Conservation (phyloP, 2,888 invertebrate species). For the Thymelicus acteon region DNA sequence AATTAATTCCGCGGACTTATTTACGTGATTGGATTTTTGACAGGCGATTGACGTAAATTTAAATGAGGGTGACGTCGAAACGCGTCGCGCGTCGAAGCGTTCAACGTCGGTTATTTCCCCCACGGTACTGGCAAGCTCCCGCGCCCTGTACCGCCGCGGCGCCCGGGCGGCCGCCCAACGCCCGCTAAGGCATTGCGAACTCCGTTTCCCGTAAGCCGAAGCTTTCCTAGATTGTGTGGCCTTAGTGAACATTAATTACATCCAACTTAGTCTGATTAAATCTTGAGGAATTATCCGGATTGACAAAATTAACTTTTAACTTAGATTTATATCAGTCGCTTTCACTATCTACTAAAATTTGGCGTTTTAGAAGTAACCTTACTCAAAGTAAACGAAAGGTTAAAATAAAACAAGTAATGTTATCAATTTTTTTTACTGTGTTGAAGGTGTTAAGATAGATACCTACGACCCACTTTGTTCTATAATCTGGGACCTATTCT, state of each 20-base stretch:
- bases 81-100: constrained; percentile 55
- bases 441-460: too few relatives aligned
- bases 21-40: constrained; percentile 59
- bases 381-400: too few relatives aligned
- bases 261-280: constrained; percentile 84
- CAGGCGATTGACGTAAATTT: constrained; percentile 68
- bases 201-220: constrained; percentile 74
- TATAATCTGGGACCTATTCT: too few relatives aligned
- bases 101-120: constrained; percentile 63
- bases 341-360: not conserved
- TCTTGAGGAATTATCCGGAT: constrained; percentile 84
- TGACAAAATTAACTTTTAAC: constrained; percentile 85
- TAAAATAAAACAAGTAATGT: too few relatives aligned
- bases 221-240: constrained; percentile 83
- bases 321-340: constrained; percentile 75
- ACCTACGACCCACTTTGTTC: too few relatives aligned
- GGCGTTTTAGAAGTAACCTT: not conserved
- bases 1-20: constrained; percentile 41
- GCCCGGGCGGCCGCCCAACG: constrained; percentile 45
- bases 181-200: constrained; percentile 59
- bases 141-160: constrained; percentile 42
- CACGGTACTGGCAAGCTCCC: constrained; percentile 62
- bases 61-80: constrained; percentile 54
- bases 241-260: constrained; percentile 84
- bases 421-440: too few relatives aligned